Evolutionary conservation across 1,140 invertebrate species (phyloP).

Genomic region (Idris sp.): DNA sequence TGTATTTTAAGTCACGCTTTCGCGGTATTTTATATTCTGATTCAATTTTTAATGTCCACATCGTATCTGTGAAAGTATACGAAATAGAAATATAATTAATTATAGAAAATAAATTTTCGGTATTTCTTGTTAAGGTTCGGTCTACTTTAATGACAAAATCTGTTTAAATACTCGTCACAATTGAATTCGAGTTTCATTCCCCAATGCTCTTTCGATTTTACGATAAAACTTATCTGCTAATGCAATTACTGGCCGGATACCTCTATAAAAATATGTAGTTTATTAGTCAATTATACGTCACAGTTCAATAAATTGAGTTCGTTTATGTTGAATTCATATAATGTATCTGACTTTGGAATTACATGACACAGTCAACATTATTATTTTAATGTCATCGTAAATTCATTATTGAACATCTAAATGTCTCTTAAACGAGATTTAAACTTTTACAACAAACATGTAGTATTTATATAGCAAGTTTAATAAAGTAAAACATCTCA

Average conservation of each 20-base stretch:
- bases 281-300: constrained; percentile 14
- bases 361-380: no score
- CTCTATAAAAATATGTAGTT: constrained; percentile 10
- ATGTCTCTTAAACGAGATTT: no score
- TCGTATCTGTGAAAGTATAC: neutral
- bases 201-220: constrained; percentile 23
- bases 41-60: neutral
- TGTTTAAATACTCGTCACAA: constrained; percentile 17
- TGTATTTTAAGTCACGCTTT: constrained; percentile 11
- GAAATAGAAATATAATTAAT: no score
- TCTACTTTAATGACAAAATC: neutral
- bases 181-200: constrained; percentile 13
- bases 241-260: constrained; percentile 8
- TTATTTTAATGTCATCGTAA: no score
- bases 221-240: constrained; percentile 28
- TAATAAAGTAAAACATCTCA: no score
- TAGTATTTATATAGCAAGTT: no score
- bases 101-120: neutral
- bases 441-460: no score
- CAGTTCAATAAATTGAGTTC: constrained; percentile 26
- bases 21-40: no score
- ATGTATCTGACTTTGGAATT: neutral
- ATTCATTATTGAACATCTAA: no score
- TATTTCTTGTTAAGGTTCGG: neutral
- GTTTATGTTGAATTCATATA: constrained; percentile 9